phyloP scores from a whole-genome alignment of 2,797 vertebrate species.

The Lycodopsis pacificus region DNA sequence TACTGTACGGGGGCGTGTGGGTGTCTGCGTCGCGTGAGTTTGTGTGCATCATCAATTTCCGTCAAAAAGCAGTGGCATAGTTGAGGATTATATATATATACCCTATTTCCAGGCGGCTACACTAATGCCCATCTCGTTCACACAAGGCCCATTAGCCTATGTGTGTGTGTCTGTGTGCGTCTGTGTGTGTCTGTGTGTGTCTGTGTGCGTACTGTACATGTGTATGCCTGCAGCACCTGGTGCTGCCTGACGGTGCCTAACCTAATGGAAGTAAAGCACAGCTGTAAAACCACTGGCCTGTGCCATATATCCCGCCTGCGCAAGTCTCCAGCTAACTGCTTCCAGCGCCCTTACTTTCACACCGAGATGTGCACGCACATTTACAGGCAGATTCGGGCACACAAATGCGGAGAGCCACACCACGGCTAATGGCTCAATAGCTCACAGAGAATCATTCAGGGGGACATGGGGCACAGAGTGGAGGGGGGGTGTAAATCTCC shows the following conservation, averaged over 20 bases:
- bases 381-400: constrained; percentile 44
- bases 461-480: constrained; percentile 40
- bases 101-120: constrained; percentile 66
- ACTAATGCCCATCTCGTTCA: constrained; percentile 72
- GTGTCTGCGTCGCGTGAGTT: constrained; percentile 44
- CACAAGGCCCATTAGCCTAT: constrained; percentile 67
- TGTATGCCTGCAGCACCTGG: constrained; percentile 67
- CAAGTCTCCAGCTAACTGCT: constrained; percentile 66
- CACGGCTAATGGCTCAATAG: constrained; percentile 66
- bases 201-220: constrained; percentile 43
- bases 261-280: constrained; percentile 80
- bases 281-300: constrained; percentile 81
- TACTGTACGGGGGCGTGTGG: constrained; percentile 17
- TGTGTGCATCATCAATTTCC: constrained; percentile 69
- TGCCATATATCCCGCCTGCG: constrained; percentile 63
- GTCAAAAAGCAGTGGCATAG: constrained; percentile 65
- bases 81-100: constrained; percentile 75
- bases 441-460: constrained; percentile 67
- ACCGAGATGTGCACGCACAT: constrained; percentile 43
- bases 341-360: constrained; percentile 51
- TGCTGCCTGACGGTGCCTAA: constrained; percentile 70
- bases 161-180: constrained; percentile 24
- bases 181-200: constrained; percentile 39
- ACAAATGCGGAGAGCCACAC: constrained; percentile 47
- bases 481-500: constrained; percentile 65